These are phyloP conservation scores for Plectropomus leopardus DNA, from an alignment of 2,113 vertebrate genomes.

Conservation along the genomic window DNA sequence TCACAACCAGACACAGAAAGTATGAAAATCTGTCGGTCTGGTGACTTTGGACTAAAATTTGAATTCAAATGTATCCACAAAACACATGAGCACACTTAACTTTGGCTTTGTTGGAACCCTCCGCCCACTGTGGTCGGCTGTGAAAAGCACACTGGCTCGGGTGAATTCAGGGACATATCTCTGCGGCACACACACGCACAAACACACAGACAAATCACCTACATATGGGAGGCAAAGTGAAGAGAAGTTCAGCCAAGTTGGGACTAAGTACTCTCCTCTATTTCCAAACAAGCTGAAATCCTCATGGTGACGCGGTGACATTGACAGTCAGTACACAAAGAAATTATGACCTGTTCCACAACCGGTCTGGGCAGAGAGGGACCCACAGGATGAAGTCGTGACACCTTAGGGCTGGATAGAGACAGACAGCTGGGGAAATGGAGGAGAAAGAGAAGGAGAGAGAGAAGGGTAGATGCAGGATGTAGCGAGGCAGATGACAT, in stretches of 20 bases:
- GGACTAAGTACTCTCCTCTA: conserved; percentile 38
- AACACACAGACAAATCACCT: conserved; percentile 23
- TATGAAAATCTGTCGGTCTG: background rate
- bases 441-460: background rate
- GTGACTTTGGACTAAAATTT: background rate
- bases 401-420: conserved; percentile 18
- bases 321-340: conserved; percentile 24
- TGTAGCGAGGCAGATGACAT: conserved; percentile 5
- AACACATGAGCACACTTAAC: conserved; percentile 1
- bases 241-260: conserved; percentile 40
- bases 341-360: conserved; percentile 18
- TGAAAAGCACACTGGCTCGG: conserved; percentile 4
- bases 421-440: conserved; percentile 7
- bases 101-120: conserved; percentile 9
- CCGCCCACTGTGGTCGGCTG: conserved; percentile 3
- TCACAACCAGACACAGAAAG: background rate
- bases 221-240: conserved; percentile 38
- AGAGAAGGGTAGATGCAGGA: background rate
- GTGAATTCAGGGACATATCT: conserved; percentile 30
- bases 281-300: conserved; percentile 37
- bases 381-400: conserved; percentile 26
- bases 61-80: background rate
- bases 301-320: conserved; percentile 36
- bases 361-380: background rate
- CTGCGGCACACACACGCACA: conserved; percentile 18